Conservation (phyloP, 2,888 invertebrate species). For the Zygaena filipendulae region DNA sequence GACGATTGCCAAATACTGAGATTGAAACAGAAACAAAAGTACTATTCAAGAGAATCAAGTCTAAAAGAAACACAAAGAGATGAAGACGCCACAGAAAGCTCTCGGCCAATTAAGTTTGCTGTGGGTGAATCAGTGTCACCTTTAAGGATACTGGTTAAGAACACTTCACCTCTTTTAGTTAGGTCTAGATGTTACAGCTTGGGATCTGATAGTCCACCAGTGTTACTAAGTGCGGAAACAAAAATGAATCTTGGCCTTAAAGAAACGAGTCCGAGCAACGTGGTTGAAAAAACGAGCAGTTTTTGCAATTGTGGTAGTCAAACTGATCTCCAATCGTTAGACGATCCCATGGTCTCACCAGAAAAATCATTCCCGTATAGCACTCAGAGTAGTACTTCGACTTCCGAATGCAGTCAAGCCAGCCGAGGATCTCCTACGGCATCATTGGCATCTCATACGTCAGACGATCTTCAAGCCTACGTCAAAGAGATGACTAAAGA, state of each 20-base stretch:
- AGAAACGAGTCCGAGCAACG: constrained; percentile 50
- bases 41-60: constrained; percentile 52
- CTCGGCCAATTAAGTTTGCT: constrained; percentile 51
- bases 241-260: constrained; percentile 72
- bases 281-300: constrained; percentile 38
- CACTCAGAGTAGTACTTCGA: constrained; percentile 56
- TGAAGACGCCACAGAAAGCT: constrained; percentile 23
- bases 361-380: constrained; percentile 53
- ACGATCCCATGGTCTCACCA: constrained; percentile 61
- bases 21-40: constrained; percentile 54
- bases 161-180: constrained; percentile 32
- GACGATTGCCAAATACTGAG: constrained; percentile 65
- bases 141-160: constrained; percentile 34
- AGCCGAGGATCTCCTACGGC: constrained; percentile 67
- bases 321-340: constrained; percentile 75
- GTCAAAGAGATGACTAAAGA: constrained; percentile 83
- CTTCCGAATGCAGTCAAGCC: constrained; percentile 65
- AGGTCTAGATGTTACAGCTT: constrained; percentile 75
- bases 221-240: constrained; percentile 71
- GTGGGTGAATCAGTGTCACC: constrained; percentile 75
- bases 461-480: constrained; percentile 78
- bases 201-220: constrained; percentile 65
- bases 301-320: constrained; percentile 80
- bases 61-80: constrained; percentile 51
- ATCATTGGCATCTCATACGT: constrained; percentile 62